Percentiles rank a stretch among this genome's conserved stretches.
These are phyloP conservation scores for Puntigrus tetrazona DNA, from an alignment of 2,113 vertebrate species.

Conservation along the genomic window DNA sequence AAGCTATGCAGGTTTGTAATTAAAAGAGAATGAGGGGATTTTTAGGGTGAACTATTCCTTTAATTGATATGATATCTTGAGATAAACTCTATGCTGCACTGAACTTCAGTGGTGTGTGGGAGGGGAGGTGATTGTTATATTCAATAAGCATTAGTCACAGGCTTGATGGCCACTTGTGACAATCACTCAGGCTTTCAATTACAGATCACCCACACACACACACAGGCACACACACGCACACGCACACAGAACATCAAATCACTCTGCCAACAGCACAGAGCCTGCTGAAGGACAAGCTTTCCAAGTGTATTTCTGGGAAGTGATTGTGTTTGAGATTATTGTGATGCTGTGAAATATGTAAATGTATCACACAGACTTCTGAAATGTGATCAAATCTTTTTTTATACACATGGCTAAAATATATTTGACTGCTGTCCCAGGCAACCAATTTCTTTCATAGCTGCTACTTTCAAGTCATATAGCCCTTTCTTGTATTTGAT, in stretches of 20 bases:
- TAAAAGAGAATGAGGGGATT: neutral
- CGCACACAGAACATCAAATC: conserved; percentile 8
- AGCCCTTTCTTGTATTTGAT: neutral
- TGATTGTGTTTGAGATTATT: neutral
- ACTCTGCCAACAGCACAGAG: neutral
- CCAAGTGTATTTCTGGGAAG: conserved; percentile 4
- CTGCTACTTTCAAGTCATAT: neutral
- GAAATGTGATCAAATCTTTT: neutral
- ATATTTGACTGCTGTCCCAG: neutral
- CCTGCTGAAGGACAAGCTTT: neutral
- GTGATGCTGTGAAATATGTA: neutral
- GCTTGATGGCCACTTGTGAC: conserved; percentile 18
- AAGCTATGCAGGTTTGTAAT: neutral
- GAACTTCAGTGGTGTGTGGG: conserved; percentile 20
- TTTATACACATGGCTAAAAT: neutral
- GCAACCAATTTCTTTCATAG: neutral
- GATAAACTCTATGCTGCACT: neutral
- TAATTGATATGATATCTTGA: neutral
- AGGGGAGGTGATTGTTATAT: conserved; percentile 16
- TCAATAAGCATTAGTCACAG: conserved; percentile 36
- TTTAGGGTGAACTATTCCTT: neutral
- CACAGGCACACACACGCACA: too few relatives aligned
- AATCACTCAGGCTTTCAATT: conserved; percentile 9
- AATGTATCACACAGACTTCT: neutral
- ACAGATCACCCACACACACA: conserved; percentile 19